Conservation (phyloP, 2,888 invertebrate species). For the Hecatera dysodea region DNA sequence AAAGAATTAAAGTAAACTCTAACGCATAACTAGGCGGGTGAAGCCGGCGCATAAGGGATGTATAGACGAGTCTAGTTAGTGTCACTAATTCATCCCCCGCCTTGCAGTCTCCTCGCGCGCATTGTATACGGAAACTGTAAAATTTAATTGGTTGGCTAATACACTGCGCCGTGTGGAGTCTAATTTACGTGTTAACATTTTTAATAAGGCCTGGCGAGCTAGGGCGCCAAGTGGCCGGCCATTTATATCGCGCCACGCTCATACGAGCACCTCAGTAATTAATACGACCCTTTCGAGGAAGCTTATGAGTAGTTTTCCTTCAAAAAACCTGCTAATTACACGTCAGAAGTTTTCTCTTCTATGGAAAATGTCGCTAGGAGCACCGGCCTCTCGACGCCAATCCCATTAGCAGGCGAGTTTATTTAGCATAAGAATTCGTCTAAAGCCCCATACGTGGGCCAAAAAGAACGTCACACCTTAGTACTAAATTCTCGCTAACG, state of each 20-base stretch:
- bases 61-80: constrained; percentile 70
- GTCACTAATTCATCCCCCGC: constrained; percentile 73
- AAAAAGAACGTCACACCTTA: constrained; percentile 83
- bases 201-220: constrained; percentile 89
- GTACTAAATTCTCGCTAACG: constrained; percentile 84
- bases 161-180: constrained; percentile 83
- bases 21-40: constrained; percentile 63
- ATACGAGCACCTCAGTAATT: constrained; percentile 88
- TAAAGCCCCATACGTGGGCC: constrained; percentile 68
- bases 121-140: constrained; percentile 83
- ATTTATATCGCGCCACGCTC: constrained; percentile 85
- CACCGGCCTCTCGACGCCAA: constrained; percentile 72
- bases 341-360: constrained; percentile 78
- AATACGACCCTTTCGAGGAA: constrained; percentile 89
- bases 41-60: constrained; percentile 59
- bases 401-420: constrained; percentile 75
- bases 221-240: constrained; percentile 90
- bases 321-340: constrained; percentile 89
- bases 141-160: constrained; percentile 90
- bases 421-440: constrained; percentile 79
- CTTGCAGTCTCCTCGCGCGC: constrained; percentile 77
- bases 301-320: constrained; percentile 90
- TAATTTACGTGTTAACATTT: constrained; percentile 91
- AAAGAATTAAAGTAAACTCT: constrained; percentile 66
- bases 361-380: constrained; percentile 65